These are phyloP conservation scores for Caligus rogercresseyi DNA, from an alignment of 1,140 invertebrate species.

Conservation along the genomic window DNA sequence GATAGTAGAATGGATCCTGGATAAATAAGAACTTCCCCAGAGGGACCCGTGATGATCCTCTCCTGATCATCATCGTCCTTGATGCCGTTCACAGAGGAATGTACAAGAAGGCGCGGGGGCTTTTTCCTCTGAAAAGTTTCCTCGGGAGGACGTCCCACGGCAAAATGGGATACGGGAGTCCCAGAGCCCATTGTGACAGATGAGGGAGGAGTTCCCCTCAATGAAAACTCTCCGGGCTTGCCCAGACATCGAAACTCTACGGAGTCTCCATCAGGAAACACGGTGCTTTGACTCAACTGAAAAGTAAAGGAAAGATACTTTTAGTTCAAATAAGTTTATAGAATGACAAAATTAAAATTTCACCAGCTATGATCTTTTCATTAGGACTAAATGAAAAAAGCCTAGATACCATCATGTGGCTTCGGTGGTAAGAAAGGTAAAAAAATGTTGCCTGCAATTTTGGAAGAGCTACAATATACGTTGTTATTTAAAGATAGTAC, in stretches of 20 bases:
- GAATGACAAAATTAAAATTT: too few species aligned
- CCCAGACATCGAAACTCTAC: neutral
- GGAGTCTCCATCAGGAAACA: neutral
- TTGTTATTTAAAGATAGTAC: too few species aligned
- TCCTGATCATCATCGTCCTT: neutral
- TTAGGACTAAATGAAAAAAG: too few species aligned
- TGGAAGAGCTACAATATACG: too few species aligned
- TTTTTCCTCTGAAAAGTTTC: neutral
- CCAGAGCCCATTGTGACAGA: neutral
- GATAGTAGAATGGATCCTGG: conserved; percentile 56
- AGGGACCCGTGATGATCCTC: conserved; percentile 40
- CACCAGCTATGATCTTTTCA: too few species aligned
- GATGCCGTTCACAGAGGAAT: neutral
- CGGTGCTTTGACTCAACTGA: neutral
- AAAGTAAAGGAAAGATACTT: too few species aligned
- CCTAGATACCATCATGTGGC: too few species aligned
- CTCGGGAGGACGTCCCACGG: neutral
- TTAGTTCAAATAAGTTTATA: too few species aligned
- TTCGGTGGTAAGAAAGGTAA: too few species aligned
- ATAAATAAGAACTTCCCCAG: conserved; percentile 54
- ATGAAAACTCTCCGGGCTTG: neutral
- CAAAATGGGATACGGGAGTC: neutral
- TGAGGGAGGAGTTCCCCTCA: neutral
- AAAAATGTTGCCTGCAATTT: too few species aligned
- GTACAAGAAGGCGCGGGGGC: neutral